Evolutionary conservation across 1,140 invertebrate genomes (phyloP).

Genomic region (Eurosta solidaginis): DNA sequence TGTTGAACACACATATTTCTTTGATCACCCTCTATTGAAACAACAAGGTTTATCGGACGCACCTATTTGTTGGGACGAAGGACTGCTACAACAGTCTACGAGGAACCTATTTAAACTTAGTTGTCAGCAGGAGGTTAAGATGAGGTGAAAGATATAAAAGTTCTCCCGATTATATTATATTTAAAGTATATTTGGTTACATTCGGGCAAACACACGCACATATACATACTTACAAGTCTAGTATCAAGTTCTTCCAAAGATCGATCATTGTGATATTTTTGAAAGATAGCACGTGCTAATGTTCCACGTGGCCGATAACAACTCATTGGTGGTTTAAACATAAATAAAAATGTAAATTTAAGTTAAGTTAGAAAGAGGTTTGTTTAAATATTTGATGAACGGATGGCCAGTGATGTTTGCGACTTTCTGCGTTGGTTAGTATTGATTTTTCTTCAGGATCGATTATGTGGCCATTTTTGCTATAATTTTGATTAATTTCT

Average conservation of each 20-base stretch:
- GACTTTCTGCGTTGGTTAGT: background rate
- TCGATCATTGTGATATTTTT: constrained; percentile 68
- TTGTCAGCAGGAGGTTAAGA: too few relatives aligned
- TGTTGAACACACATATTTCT: too few relatives aligned
- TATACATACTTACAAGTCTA: constrained; percentile 62
- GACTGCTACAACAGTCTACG: too few relatives aligned
- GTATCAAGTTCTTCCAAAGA: constrained; percentile 67
- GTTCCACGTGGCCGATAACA: constrained; percentile 62
- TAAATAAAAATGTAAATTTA: constrained; percentile 5
- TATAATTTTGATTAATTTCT: background rate
- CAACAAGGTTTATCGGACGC: too few relatives aligned
- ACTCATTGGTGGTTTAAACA: too few relatives aligned
- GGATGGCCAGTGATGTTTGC: background rate
- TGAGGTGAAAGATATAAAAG: too few relatives aligned
- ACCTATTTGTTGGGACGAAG: too few relatives aligned
- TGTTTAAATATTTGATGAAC: too few relatives aligned
- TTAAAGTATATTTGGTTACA: background rate
- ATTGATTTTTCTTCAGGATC: constrained; percentile 23
- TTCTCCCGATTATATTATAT: too few relatives aligned
- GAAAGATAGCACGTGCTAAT: constrained; percentile 68
- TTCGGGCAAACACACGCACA: background rate
- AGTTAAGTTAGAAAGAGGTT: too few relatives aligned
- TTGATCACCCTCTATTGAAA: too few relatives aligned
- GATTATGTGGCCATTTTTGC: background rate
- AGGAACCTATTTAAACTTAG: too few relatives aligned